Evolutionary conservation across 2,113 vertebrate genomes (phyloP), one percentile per base, ranked within the genome.

Genomic region (Pionites leucogaster): DNA sequence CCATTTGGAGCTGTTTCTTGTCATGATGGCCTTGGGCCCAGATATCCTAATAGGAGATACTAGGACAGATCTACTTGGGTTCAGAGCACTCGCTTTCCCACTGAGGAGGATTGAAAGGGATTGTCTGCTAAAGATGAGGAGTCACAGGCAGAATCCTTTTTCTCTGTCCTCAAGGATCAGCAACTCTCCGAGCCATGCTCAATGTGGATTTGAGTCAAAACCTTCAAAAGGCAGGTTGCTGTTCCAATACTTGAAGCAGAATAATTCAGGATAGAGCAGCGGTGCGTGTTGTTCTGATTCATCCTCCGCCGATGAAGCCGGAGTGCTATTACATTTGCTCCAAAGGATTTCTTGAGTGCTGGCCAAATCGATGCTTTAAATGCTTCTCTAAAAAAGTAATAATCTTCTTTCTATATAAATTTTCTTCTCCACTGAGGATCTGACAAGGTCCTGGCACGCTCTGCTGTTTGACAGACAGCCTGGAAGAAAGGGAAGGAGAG

Each of bases 291-390:
- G n/a, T 68, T 81, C 53, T 39, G 46, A 70, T 85, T 70, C 55
- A n/a, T 67, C 59, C 53, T 87, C 63, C 23, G 6, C 65, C n/a
- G 28, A 64, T 75, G 31, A 85, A 88, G 71, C n/a, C 49, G 25
- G n/a, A 41, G 42, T 22, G 37, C 57, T 72, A 7, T 92, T 82
- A 72, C 47, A 27, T 85, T 81, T 81, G 60, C 72, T 82, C 29
- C 72, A 60, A 59, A 68, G 60, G 86, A 71, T 77, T 86, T 88
- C 80, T 88, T 84, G 92, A 93, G 42, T 29, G 17, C 60, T 41
- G 62, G 82, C 88, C 92, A 93, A 86, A 69, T 13, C 62, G 35
- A 83, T 88, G 94, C 76, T 86, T 93, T 60, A 88, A 94, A 86
- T 81, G 63, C 44, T 88, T 70, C 82, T 87, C 72, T 63, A 44